Evolutionary conservation across 2,888 invertebrate species (phyloP).

Genomic region (Norana najaformis): DNA sequence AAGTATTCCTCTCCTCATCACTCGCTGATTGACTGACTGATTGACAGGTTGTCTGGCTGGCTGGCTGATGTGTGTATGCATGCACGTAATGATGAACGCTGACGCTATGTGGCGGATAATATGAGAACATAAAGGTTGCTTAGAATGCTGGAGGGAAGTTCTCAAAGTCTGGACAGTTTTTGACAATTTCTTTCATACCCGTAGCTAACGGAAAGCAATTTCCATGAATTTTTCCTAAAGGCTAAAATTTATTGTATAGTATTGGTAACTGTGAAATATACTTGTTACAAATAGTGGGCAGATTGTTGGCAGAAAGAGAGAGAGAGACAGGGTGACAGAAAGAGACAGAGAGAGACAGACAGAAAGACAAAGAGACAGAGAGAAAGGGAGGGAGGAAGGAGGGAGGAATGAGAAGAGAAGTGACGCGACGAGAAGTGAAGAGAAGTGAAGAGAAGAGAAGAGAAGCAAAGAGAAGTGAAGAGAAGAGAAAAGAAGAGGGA

Average conservation of each 20-base stretch:
- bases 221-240: not conserved
- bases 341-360: not conserved
- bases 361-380: no score
- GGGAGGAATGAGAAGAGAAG: no score
- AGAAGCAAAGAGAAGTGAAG: not conserved
- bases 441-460: no score
- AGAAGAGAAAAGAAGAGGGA: not conserved
- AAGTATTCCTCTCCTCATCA: no score
- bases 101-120: no score
- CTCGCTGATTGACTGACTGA: no score
- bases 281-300: not conserved
- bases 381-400: not conserved
- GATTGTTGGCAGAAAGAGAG: not conserved
- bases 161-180: not conserved
- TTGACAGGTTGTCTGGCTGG: no score
- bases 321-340: not conserved
- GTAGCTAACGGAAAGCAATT: not conserved
- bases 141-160: not conserved
- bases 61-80: no score
- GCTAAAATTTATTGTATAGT: not conserved
- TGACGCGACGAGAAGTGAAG: no score
- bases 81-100: no score
- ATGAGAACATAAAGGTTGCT: not conserved
- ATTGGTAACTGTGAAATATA: not conserved
- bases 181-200: not conserved